Base-by-base conservation (phyloP, 2,113 vertebrate genomes). In the Propithecus coquereli region DNA sequence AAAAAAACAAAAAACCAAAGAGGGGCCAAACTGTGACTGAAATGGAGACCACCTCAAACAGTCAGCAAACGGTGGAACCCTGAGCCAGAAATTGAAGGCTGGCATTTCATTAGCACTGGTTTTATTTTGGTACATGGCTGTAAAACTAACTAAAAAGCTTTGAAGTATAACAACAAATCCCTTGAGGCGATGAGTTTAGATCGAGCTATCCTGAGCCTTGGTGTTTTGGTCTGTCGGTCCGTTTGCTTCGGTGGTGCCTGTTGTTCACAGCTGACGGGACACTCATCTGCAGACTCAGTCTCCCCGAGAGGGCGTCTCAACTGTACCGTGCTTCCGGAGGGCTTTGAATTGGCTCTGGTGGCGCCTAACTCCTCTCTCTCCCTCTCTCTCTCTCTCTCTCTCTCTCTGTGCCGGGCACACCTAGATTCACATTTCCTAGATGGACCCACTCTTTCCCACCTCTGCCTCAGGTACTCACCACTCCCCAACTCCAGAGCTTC, bases 1-100 rank as follows among this genome's bases (percentile, higher is more conserved):
- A 93, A 81, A 32, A 89, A 93, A 81, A 54, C 6, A 18, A 32
- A 86, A 93, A 87, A 63, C 6, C 30, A 32, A 18, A 18, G 40
- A 71, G 16, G 59, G 52, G 16, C 57, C 54, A 79, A 82, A 77
- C 50, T 18, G 45, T 16, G 47, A 73, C 57, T 90, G 59, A 88
- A 63, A 83, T 4, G 22, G 14, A 83, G 57, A 84, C 37, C 23
- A 66, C 66, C 66, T 70, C 37, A 45, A 88, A 85, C 80, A 61
- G 3, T 30, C n/a, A 43, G 17, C 73, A 59, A 91, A 87, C 43
- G 34, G 6, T 1, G 16, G 79, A 47, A 50, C 13, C 61, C 47
- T 40, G 65, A 32, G 61, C 73, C 90, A 59, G 70, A 79, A 87
- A 54, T 8, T 18, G 16, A 34, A 90, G 43, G 30, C 88, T 81